A percentile compares a stretch with the other conserved stretches of the same genome.
Conservation (phyloP, 1,140 invertebrate species). For the Drosophila funebris region DNA sequence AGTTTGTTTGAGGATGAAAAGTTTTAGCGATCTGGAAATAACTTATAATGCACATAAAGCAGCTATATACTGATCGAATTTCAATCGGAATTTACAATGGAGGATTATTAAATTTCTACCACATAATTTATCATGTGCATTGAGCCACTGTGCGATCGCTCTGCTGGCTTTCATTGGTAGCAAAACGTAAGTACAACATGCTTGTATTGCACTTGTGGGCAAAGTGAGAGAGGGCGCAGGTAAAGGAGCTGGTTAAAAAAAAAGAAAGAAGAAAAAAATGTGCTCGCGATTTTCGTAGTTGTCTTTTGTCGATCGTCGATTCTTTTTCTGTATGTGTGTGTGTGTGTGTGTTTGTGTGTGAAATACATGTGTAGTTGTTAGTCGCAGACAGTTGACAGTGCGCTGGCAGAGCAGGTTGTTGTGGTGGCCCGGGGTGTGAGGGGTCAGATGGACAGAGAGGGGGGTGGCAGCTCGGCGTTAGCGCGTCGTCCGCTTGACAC, state of each 20-base stretch:
- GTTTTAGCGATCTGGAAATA: no score
- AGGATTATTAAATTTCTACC: not conserved
- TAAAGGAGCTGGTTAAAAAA: conserved; percentile 39
- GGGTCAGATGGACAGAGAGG: not conserved
- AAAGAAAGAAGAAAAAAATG: conserved; percentile 24
- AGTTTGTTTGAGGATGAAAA: no score
- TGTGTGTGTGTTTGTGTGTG: conserved; percentile 24
- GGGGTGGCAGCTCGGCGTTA: not conserved
- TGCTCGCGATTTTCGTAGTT: conserved; percentile 63
- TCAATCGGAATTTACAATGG: no score
- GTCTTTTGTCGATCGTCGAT: conserved; percentile 67
- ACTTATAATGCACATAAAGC: no score
- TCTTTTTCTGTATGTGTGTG: conserved; percentile 34
- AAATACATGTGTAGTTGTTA: conserved; percentile 32
- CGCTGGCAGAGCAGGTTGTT: not conserved
- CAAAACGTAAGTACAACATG: conserved; percentile 43
- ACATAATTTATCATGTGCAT: not conserved
- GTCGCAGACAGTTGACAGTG: conserved; percentile 29
- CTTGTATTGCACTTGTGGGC: not conserved
- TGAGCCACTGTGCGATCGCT: conserved; percentile 36
- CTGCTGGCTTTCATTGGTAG: conserved; percentile 37
- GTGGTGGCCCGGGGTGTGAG: not conserved
- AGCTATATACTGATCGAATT: no score
- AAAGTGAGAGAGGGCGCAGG: conserved; percentile 6
- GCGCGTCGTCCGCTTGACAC: conserved; percentile 17